Evolutionary conservation across 2,888 invertebrate species (phyloP).

Genomic region (Dasypogon diadema): DNA sequence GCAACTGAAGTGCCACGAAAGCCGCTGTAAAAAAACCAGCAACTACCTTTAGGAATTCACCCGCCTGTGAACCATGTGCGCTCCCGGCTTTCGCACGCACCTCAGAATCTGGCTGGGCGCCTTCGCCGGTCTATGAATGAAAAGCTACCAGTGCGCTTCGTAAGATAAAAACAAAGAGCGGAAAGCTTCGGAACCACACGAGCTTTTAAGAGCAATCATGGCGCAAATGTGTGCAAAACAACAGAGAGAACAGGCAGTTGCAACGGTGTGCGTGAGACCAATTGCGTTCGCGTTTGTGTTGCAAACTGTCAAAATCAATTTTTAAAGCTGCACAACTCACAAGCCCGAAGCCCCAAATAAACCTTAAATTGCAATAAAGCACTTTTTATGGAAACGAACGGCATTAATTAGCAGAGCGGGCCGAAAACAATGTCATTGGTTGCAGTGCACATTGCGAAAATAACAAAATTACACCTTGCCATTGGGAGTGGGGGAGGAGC

Average conservation of each 20-base stretch:
- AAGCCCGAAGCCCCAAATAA: background rate
- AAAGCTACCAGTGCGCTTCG: constrained; percentile 1
- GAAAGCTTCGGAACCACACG: constrained; percentile 11
- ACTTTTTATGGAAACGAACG: constrained; percentile 14
- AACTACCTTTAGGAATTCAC: background rate
- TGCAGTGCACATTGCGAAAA: background rate
- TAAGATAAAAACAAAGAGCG: background rate
- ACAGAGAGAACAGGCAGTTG: background rate
- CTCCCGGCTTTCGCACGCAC: background rate
- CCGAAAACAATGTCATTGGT: constrained; percentile 13
- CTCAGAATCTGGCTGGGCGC: no score
- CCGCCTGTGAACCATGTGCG: background rate
- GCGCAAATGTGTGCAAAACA: background rate
- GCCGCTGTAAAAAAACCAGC: constrained; percentile 8
- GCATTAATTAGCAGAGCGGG: constrained; percentile 33
- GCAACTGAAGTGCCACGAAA: background rate
- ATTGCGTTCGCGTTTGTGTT: background rate
- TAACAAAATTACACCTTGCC: background rate
- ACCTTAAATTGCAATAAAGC: constrained; percentile 34
- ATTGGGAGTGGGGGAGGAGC: no score
- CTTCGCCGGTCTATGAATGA: constrained; percentile 30
- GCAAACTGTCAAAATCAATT: constrained; percentile 46
- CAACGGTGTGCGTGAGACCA: background rate
- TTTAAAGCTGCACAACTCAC: constrained; percentile 25
- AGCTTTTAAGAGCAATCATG: constrained; percentile 13